Conservation (phyloP, 2,888 invertebrate genomes). For the Balanococcus diminutus region DNA sequence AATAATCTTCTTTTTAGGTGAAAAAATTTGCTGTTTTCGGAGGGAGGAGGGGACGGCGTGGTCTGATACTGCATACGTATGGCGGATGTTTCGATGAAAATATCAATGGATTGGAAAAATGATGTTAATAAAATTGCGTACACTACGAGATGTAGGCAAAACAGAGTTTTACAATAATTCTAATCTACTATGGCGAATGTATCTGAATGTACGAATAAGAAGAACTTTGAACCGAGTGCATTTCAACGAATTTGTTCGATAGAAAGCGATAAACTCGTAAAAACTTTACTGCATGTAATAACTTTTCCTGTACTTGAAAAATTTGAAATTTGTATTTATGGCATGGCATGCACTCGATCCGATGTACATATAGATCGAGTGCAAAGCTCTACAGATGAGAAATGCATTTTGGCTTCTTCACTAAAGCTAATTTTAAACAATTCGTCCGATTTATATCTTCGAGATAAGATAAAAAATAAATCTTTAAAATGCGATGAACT, state of each 20-base stretch:
- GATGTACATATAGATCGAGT: not conserved
- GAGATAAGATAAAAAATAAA: not conserved
- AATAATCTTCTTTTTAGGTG: too few relatives aligned
- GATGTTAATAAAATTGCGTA: constrained; percentile 32
- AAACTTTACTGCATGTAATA: not conserved
- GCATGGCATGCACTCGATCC: not conserved
- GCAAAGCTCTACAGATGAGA: not conserved
- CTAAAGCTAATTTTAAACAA: not conserved
- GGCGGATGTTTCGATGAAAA: too few relatives aligned
- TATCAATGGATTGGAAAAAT: not conserved
- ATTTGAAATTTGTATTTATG: not conserved
- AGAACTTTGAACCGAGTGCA: not conserved
- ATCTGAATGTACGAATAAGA: not conserved
- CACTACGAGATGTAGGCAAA: not conserved
- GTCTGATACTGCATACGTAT: too few relatives aligned
- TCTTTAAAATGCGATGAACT: not conserved
- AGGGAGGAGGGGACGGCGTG: too few relatives aligned
- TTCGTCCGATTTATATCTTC: not conserved
- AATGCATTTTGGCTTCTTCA: not conserved
- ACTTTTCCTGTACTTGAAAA: not conserved
- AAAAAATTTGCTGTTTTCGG: too few relatives aligned
- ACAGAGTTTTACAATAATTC: not conserved
- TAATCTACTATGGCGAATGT: not conserved
- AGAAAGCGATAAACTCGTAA: too few relatives aligned
- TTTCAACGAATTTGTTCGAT: too few relatives aligned